Evolutionary conservation across 2,113 vertebrate species (phyloP).

Genomic region (Nanger granti): DNA sequence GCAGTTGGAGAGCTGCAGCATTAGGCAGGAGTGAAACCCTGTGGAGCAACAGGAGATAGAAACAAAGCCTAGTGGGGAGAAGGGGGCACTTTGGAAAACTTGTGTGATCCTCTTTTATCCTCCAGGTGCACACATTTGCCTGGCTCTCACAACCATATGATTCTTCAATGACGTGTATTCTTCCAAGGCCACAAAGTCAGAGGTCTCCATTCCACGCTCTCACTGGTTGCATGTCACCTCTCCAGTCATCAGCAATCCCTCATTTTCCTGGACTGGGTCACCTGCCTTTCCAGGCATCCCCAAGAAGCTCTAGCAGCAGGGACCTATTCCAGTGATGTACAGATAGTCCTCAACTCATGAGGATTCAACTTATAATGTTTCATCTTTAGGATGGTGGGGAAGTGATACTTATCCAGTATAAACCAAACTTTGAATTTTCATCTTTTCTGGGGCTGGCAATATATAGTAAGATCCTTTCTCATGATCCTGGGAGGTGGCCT

Average conservation of each 20-base stretch:
- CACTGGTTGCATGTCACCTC: neutral
- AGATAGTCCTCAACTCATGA: neutral
- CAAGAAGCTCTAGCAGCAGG: neutral
- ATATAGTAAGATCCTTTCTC: neutral
- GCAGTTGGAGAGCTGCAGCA: neutral
- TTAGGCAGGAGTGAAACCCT: neutral
- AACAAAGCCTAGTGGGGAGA: too few relatives aligned
- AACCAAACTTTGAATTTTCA: neutral
- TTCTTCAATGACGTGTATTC: neutral
- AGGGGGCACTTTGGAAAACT: neutral
- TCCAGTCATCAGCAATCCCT: neutral
- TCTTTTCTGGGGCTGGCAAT: neutral
- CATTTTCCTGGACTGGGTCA: neutral
- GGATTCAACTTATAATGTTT: neutral
- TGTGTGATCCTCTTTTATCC: neutral
- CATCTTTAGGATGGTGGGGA: neutral
- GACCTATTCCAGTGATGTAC: neutral
- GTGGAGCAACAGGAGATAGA: rapidly evolving
- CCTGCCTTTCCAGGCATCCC: neutral
- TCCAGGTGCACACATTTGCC: neutral
- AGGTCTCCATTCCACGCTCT: neutral
- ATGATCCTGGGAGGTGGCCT: neutral
- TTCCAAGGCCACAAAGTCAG: neutral
- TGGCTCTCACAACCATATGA: neutral
- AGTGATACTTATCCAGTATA: neutral